Evolutionary conservation across 2,113 vertebrate genomes (phyloP).

Genomic region (Saccopteryx leptura): DNA sequence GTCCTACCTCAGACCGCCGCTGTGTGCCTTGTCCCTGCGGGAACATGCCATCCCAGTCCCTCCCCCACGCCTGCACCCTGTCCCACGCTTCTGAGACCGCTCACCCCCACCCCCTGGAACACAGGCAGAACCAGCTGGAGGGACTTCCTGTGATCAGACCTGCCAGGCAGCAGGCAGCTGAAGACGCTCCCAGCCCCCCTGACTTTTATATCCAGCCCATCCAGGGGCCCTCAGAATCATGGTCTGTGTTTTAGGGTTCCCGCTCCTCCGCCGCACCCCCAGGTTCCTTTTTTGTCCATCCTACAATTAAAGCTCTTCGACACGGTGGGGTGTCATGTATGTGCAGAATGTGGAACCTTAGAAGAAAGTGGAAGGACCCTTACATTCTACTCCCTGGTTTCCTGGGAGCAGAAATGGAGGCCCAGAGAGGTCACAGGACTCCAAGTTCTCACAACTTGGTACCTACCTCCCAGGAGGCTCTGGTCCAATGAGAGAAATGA

Average conservation of each 20-base stretch:
- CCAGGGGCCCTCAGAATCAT: background rate
- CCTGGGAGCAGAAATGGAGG: background rate
- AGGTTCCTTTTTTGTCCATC: background rate
- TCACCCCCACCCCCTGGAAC: too few relatives aligned
- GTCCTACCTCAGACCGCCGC: conserved; percentile 65
- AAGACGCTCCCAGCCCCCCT: background rate
- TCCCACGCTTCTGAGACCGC: conserved; percentile 18
- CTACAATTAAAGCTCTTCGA: conserved; percentile 64
- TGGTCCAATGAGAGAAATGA: background rate
- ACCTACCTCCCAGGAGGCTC: background rate
- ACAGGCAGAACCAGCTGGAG: background rate
- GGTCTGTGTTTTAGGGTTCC: background rate
- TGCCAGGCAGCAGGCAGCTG: background rate
- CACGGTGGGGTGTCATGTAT: fast-evolving
- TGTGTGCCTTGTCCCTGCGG: conserved; percentile 10
- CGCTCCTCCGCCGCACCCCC: background rate
- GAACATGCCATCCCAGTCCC: conserved; percentile 13
- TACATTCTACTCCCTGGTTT: background rate
- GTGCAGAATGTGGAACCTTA: background rate
- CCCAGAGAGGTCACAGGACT: background rate
- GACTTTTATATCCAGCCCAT: fast-evolving
- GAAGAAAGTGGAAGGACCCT: background rate
- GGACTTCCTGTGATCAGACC: fast-evolving
- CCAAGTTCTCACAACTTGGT: background rate
- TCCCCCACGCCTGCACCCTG: background rate